Conservation (phyloP, 2,113 vertebrate species). For the Rhynchopsitta pachyrhyncha region DNA sequence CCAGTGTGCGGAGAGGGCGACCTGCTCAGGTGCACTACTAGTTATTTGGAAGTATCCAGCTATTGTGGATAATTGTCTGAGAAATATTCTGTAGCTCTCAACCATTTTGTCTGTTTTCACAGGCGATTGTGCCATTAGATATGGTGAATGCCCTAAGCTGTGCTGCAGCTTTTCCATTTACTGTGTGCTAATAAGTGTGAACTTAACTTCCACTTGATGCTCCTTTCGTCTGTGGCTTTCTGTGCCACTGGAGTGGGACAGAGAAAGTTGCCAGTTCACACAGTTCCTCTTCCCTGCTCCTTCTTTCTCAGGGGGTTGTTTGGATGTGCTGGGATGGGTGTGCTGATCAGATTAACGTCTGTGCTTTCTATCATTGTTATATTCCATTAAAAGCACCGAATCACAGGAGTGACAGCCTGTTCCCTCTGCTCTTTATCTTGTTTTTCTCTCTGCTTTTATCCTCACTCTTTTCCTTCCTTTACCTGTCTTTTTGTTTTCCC, state of each 20-base stretch:
- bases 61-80: slow-evolving; percentile 39
- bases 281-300: background rate
- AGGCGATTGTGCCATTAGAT: slow-evolving; percentile 48
- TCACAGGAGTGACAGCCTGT: background rate
- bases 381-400: background rate
- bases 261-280: fast-evolving
- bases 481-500: background rate
- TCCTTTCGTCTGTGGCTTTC: background rate
- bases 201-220: background rate
- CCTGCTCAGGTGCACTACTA: background rate
- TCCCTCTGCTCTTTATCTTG: background rate
- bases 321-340: background rate
- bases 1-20: background rate
- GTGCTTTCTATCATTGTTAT: background rate
- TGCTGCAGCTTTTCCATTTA: slow-evolving; percentile 34
- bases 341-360: background rate
- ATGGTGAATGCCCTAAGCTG: slow-evolving; percentile 46
- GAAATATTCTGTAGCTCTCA: slow-evolving; percentile 39
- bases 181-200: background rate
- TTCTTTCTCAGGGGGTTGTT: background rate
- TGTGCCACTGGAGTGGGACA: background rate
- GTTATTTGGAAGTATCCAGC: background rate
- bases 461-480: background rate
- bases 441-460: background rate
- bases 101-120: slow-evolving; percentile 44